Evolutionary conservation across 2,113 vertebrate genomes (phyloP).

Genomic region (Nycticorax nycticorax): DNA sequence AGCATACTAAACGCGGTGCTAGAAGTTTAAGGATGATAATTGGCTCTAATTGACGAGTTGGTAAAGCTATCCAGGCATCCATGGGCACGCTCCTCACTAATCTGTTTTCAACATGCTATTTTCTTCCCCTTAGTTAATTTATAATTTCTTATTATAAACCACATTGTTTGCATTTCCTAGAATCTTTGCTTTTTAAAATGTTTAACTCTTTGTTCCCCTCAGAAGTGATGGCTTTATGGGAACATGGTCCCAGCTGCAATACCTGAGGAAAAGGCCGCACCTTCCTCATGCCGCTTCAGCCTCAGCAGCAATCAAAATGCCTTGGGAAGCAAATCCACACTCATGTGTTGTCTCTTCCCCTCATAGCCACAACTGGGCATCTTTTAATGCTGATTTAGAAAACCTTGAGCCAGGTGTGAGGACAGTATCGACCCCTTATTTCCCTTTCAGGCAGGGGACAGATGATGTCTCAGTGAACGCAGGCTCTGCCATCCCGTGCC

Average conservation of each 20-base stretch:
- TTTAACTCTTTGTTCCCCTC: neutral
- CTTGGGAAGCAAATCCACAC: neutral
- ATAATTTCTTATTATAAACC: constrained; percentile 12
- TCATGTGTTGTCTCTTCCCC: neutral
- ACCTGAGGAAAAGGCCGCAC: neutral
- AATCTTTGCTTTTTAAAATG: neutral
- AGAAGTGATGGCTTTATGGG: neutral
- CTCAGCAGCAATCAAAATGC: neutral
- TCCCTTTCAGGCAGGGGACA: neutral
- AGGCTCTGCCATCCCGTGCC: neutral
- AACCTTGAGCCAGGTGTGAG: neutral
- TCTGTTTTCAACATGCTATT: constrained; percentile 17
- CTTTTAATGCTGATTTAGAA: neutral
- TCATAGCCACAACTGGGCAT: neutral
- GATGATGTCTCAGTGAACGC: neutral
- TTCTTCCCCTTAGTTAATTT: constrained; percentile 40
- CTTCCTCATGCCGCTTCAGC: neutral
- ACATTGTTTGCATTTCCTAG: neutral
- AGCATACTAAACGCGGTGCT: constrained; percentile 29
- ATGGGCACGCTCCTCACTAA: constrained; percentile 6
- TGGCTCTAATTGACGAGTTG: constrained; percentile 46
- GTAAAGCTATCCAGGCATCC: constrained; percentile 40
- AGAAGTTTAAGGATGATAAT: constrained; percentile 38
- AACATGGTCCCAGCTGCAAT: neutral
- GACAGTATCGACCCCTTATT: neutral